A percentile compares a stretch with the other conserved stretches of the same genome.
Evolutionary conservation across 2,113 vertebrate species (phyloP).

Genomic region (Morphnarchus princeps): DNA sequence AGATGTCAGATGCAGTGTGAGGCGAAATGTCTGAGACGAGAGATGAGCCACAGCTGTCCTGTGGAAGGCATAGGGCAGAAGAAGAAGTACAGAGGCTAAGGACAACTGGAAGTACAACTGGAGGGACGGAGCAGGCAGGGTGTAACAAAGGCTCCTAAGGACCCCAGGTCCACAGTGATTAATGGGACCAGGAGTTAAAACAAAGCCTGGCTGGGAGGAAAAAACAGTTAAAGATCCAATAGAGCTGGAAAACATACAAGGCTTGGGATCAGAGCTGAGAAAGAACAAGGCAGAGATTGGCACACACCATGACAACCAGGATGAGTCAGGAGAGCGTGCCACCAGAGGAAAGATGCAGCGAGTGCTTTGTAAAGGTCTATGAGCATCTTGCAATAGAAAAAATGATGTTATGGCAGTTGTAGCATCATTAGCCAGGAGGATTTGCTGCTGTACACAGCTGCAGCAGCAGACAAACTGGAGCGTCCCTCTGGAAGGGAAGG

Average conservation of each 20-base stretch:
- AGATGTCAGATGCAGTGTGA: background rate
- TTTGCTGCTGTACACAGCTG: background rate
- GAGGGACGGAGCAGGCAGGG: background rate
- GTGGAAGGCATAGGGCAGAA: background rate
- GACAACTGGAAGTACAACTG: background rate
- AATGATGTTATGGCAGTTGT: background rate
- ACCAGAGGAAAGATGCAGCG: background rate
- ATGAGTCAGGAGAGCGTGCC: background rate
- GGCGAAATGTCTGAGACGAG: background rate
- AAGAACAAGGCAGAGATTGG: background rate
- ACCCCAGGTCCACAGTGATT: background rate
- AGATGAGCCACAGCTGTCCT: background rate
- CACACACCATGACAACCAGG: background rate
- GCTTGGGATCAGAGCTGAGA: background rate
- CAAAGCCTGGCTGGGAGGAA: background rate
- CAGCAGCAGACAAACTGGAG: background rate
- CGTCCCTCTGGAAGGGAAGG: background rate
- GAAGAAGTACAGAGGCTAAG: background rate
- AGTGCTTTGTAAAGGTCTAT: background rate
- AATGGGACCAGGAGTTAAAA: background rate
- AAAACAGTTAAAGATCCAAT: background rate
- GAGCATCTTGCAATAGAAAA: background rate
- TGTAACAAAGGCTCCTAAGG: background rate
- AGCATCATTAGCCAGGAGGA: background rate
- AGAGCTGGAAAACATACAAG: background rate